Conservation (phyloP, 2,797 vertebrate genomes). For the Scolopax bukidnonensis region DNA sequence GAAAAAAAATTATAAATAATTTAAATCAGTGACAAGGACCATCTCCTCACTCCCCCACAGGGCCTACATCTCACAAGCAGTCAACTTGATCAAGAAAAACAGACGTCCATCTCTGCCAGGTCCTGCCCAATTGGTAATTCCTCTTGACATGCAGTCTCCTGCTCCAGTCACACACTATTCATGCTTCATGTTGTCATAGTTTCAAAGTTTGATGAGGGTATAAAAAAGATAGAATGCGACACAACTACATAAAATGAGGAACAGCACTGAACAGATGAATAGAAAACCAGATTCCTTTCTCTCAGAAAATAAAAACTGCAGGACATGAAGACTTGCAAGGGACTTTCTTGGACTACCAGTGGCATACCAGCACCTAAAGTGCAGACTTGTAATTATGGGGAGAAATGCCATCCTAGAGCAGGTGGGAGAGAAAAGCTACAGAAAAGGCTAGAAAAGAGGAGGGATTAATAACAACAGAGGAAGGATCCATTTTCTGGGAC, state of each 20-base stretch:
- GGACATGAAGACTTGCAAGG: too few relatives aligned
- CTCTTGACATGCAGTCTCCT: neutral
- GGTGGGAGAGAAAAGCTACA: neutral
- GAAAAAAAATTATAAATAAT: neutral
- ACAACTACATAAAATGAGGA: neutral
- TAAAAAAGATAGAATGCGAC: neutral
- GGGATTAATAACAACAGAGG: neutral
- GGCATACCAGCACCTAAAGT: neutral
- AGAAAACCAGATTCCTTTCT: neutral
- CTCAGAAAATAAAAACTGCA: neutral
- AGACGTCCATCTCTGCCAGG: fast-evolving
- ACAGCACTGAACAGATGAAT: neutral
- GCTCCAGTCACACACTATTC: neutral
- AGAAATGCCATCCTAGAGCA: neutral
- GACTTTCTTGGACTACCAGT: neutral
- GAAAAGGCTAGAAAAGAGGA: neutral
- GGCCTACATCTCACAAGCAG: neutral
- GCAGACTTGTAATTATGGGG: neutral
- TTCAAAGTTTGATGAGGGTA: neutral
- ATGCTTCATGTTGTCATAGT: neutral
- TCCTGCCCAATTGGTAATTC: neutral
- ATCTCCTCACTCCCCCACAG: neutral
- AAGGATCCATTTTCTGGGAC: neutral
- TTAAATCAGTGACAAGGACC: neutral
- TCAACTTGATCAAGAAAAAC: neutral